These are phyloP conservation scores for Taxidea taxus DNA, from an alignment of 2,113 vertebrate genomes.

Conservation along the genomic window DNA sequence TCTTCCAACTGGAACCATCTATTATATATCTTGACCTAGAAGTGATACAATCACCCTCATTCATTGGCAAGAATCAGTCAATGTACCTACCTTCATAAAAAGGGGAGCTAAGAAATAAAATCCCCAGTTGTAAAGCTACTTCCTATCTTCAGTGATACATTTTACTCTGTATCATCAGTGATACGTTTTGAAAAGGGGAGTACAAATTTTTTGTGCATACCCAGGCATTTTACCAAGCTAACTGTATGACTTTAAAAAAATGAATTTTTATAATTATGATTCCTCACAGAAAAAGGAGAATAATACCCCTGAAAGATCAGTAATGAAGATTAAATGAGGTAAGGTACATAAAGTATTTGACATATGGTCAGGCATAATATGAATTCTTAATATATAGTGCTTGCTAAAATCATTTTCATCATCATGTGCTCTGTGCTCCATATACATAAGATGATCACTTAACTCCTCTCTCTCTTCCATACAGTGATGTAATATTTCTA, in stretches of 20 bases:
- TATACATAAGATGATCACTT: background rate
- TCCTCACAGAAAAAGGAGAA: background rate
- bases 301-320: background rate
- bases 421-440: background rate
- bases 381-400: background rate
- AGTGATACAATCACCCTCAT: background rate
- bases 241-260: background rate
- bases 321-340: background rate
- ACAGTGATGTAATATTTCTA: background rate
- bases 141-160: background rate
- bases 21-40: background rate
- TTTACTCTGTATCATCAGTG: background rate
- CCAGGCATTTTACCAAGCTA: background rate
- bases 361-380: background rate
- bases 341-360: background rate
- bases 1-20: background rate
- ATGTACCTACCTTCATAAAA: background rate
- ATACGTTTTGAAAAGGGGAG: background rate
- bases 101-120: background rate
- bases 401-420: background rate
- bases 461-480: background rate
- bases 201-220: background rate
- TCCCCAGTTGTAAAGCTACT: background rate
- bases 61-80: background rate
- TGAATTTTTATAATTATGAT: background rate